Percentiles rank a stretch among this genome's conserved stretches.
Evolutionary conservation across 2,888 invertebrate species (phyloP).

Genomic region (Cylindroiulus punctatus): DNA sequence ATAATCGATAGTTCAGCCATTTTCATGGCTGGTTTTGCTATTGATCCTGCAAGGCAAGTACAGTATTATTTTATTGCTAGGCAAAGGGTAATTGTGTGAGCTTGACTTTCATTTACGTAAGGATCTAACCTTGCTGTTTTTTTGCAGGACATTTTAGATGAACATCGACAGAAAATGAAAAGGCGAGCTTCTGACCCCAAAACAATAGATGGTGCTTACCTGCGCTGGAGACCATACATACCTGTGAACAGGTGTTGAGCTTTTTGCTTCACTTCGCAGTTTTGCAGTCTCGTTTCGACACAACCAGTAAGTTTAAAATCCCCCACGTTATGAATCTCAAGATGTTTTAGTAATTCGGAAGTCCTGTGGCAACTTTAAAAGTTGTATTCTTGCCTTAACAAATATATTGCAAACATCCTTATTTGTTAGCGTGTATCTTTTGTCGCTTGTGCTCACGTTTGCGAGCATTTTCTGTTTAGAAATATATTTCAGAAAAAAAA

Average conservation of each 20-base stretch:
- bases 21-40: not conserved
- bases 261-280: not conserved
- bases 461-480: not conserved
- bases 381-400: conserved; percentile 5
- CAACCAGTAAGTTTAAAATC: conserved; percentile 10
- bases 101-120: not conserved
- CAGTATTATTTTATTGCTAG: not conserved
- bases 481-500: not conserved
- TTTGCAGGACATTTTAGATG: conserved; percentile 88
- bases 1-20: not conserved
- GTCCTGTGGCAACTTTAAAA: not conserved
- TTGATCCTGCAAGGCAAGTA: not conserved
- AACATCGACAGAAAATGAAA: conserved; percentile 85
- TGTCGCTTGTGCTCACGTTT: not conserved
- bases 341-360: not conserved
- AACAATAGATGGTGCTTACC: conserved; percentile 85
- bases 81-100: not conserved
- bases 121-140: not conserved
- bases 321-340: not conserved
- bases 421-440: not conserved
- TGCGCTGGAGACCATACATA: conserved; percentile 85
- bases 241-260: conserved; percentile 48
- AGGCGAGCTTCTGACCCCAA: conserved; percentile 80
- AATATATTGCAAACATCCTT: not conserved
- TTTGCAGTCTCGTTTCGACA: not conserved